Evolutionary conservation across 2,113 vertebrate species (phyloP).

Genomic region (Fregata magnificens): DNA sequence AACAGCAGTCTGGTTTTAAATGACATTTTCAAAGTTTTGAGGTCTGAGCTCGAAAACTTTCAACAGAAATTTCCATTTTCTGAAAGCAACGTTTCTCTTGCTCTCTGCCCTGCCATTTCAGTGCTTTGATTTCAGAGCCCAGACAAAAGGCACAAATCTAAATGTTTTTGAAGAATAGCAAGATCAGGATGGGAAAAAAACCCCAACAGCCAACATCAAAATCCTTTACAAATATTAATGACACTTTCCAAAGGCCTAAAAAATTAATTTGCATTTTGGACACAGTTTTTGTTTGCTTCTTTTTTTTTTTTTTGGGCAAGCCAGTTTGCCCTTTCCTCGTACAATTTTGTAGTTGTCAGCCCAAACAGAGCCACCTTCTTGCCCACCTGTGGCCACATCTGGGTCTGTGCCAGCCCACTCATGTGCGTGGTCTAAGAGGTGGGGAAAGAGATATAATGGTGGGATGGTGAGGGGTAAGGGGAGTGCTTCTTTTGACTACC

Average conservation of each 20-base stretch:
- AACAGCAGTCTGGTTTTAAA: background rate
- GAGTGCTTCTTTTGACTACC: background rate
- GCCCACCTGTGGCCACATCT: background rate
- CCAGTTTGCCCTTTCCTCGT: background rate
- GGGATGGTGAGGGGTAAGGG: background rate
- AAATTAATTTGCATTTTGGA: background rate
- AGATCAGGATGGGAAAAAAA: background rate
- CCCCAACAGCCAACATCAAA: background rate
- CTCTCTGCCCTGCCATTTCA: background rate
- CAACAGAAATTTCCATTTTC: background rate
- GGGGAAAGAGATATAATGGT: fast-evolving
- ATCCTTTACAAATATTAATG: background rate
- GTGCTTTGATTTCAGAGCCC: background rate
- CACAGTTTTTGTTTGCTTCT: fast-evolving
- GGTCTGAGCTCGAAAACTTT: background rate
- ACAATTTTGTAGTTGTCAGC: background rate
- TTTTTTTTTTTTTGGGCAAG: background rate
- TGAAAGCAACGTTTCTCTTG: background rate
- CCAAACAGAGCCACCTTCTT: background rate
- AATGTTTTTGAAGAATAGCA: background rate
- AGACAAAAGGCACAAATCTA: background rate
- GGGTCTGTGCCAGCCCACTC: background rate
- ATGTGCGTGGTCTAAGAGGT: fast-evolving
- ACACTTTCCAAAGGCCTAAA: background rate
- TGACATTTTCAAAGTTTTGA: background rate